phyloP scores from a whole-genome alignment of 2,113 vertebrate genomes.

The Bambusicola thoracicus region DNA sequence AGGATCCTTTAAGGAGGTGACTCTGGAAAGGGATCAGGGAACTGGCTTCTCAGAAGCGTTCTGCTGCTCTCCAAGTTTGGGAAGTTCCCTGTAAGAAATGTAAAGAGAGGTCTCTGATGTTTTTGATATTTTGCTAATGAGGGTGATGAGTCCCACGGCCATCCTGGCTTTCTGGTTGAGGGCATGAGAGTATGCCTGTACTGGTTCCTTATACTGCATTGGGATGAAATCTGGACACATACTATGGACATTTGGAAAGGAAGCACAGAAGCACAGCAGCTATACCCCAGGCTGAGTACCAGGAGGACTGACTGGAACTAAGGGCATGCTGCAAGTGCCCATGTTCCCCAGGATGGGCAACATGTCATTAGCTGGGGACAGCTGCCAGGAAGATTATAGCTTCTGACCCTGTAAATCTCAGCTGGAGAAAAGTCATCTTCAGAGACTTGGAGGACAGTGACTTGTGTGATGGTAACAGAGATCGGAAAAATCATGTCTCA shows the following conservation, averaged over 20 bases:
- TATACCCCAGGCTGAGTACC: background rate
- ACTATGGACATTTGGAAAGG: background rate
- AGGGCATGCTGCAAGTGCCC: background rate
- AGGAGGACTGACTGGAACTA: background rate
- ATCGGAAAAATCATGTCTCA: background rate
- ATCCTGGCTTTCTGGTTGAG: background rate
- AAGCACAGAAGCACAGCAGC: background rate
- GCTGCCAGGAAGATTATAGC: background rate
- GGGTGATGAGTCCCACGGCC: background rate
- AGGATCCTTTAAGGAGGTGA: background rate
- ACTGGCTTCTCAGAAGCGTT: background rate
- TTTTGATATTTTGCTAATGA: background rate
- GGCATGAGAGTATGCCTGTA: background rate
- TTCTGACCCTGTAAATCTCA: background rate
- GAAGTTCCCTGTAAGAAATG: background rate
- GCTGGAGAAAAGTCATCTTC: background rate
- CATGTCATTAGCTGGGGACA: background rate
- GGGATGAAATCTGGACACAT: background rate
- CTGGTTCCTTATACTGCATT: background rate
- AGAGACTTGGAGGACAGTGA: background rate
- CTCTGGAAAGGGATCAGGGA: background rate
- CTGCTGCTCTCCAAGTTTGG: background rate
- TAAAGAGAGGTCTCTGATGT: background rate
- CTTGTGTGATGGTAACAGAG: background rate
- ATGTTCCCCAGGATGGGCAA: background rate